Evolutionary conservation across 2,888 invertebrate species (phyloP), one percentile per base, ranked within the genome.

Genomic region (Deilephila elpenor): DNA sequence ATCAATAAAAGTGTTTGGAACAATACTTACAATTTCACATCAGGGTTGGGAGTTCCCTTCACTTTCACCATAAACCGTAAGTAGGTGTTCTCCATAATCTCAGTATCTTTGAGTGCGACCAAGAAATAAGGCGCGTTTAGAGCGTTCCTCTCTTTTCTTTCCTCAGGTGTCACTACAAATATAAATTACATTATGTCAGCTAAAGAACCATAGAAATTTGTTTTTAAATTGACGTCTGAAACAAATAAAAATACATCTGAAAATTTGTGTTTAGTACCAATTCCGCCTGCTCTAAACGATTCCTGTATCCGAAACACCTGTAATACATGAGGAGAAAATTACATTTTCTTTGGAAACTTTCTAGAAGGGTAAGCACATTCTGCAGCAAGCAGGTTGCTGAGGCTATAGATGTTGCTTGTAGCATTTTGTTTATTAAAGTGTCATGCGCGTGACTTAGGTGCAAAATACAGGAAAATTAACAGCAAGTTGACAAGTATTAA

Each of bases 31-130:
- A 99, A 99, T 90, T 96, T 97, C 70, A 99, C 96, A 78, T 96
- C 97, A 0, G 99, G 99, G 86, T 97, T 97, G 1, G 98, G 98
- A 82, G 98, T 97, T 14, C 98, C 98, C 81, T 96, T 96, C 72
- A 98, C 97, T 91, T 97, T 97, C 75, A 98, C 96, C 97, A 98
- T 97, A 88, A 98, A 98, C 53, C 98, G 96, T 74, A 98, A 95
- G 85, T 97, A 97, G 0, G 98, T 98, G 83, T 97, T 97, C 88
- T 98, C 97, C 83, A 98, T 91, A 44, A 98, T 96, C 89, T 98
- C 98, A 0, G 98, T 97, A 86, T 98, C 98, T 86, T 97, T 98
- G 75, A 99, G 93, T 32, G 97, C 97, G 64, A 98, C 97, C 73
- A 97, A 86, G 93, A 99, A 99, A 80, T 97, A 96, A 0, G 99